These are phyloP conservation scores for Salvelinus fontinalis DNA, from an alignment of 2,113 vertebrate species.

Conservation along the genomic window DNA sequence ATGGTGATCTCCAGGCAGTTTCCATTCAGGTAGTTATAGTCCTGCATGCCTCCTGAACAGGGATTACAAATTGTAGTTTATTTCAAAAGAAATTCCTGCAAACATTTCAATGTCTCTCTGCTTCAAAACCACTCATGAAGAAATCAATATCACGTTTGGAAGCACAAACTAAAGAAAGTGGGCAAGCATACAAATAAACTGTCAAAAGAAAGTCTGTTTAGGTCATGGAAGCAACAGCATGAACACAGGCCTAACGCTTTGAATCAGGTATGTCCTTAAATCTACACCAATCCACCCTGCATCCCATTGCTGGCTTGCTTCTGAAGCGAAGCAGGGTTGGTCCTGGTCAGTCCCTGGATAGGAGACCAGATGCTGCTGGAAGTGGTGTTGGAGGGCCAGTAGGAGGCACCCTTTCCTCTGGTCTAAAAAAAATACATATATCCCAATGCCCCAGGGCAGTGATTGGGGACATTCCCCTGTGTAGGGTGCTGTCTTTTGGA, in stretches of 20 bases:
- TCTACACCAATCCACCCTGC: not conserved
- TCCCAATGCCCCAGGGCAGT: too few species aligned
- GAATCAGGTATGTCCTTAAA: not conserved
- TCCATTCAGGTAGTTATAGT: slow-evolving; percentile 94
- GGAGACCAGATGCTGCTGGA: too few species aligned
- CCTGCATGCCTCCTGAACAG: slow-evolving; percentile 92
- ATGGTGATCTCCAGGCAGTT: slow-evolving; percentile 94
- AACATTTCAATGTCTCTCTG: not conserved
- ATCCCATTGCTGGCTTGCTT: too few species aligned
- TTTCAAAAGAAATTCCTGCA: not conserved
- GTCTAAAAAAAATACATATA: too few species aligned
- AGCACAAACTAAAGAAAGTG: not conserved
- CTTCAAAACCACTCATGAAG: not conserved
- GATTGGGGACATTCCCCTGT: too few species aligned
- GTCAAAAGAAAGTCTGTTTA: not conserved
- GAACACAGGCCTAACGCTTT: not conserved
- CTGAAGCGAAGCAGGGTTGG: too few species aligned
- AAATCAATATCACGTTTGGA: not conserved
- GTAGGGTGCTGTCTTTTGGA: too few species aligned
- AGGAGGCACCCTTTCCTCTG: too few species aligned
- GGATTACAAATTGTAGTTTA: too few species aligned
- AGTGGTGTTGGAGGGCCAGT: too few species aligned
- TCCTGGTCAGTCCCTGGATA: too few species aligned
- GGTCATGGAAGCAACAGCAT: not conserved
- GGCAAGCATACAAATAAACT: not conserved